phyloP scores from a whole-genome alignment of 2,888 invertebrate species.

The Drosophila neutralis region DNA sequence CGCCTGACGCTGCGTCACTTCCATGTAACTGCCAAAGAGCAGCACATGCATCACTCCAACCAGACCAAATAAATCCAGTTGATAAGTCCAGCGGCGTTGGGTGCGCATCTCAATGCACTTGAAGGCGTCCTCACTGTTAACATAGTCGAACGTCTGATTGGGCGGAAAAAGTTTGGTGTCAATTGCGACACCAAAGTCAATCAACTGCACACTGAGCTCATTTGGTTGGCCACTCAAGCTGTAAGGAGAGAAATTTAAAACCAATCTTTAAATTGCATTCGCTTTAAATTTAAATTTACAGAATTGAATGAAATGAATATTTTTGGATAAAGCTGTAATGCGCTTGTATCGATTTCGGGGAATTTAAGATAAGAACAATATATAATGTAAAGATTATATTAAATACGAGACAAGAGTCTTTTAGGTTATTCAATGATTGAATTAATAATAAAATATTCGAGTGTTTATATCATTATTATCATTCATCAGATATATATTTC shows the following conservation, averaged over 20 bases:
- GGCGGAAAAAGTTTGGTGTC: slow-evolving; percentile 94
- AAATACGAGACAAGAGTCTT: too few species aligned
- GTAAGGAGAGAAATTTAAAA: slow-evolving; percentile 9
- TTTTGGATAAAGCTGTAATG: background rate
- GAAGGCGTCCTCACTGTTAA: slow-evolving; percentile 88
- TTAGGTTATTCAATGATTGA: too few species aligned
- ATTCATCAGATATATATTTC: too few species aligned
- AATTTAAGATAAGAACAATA: background rate
- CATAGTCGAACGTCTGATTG: slow-evolving; percentile 90
- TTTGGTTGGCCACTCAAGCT: slow-evolving; percentile 85
- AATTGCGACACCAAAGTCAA: slow-evolving; percentile 97
- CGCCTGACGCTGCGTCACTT: slow-evolving; percentile 87
- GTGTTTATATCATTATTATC: too few species aligned
- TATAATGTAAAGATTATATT: too few species aligned
- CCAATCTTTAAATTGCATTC: background rate
- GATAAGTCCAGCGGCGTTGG: slow-evolving; percentile 96
- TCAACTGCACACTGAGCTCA: slow-evolving; percentile 91
- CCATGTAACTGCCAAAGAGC: slow-evolving; percentile 95
- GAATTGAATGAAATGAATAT: background rate
- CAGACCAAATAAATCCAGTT: slow-evolving; percentile 95
- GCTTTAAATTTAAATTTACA: background rate
- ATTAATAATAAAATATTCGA: too few species aligned
- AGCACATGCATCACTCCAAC: slow-evolving; percentile 95
- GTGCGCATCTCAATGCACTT: slow-evolving; percentile 96
- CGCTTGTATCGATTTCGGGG: background rate